These are phyloP conservation scores for Asteroscopus sphinx DNA, from an alignment of 2,888 invertebrate genomes.

Conservation along the genomic window DNA sequence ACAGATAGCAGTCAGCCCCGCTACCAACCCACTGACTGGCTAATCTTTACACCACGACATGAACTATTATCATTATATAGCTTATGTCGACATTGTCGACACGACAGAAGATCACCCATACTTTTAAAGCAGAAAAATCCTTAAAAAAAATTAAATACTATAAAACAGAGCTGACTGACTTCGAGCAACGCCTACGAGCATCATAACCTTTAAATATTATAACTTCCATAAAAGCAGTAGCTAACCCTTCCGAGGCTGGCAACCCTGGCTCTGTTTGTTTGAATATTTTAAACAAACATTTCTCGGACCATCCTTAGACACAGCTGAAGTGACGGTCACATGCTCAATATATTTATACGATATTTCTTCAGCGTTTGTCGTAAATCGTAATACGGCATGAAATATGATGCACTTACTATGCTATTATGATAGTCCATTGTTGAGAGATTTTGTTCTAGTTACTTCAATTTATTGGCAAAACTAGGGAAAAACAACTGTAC, in stretches of 20 bases:
- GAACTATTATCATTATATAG: too few relatives aligned
- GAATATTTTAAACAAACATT: conserved; percentile 51
- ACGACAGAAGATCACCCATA: too few relatives aligned
- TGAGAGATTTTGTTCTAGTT: conserved; percentile 20
- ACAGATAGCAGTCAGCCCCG: too few relatives aligned
- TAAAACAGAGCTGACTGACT: neutral
- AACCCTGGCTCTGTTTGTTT: conserved; percentile 47
- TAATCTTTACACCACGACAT: too few relatives aligned
- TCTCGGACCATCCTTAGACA: conserved; percentile 38
- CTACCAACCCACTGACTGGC: too few relatives aligned
- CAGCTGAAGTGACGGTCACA: conserved; percentile 44
- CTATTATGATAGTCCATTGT: conserved; percentile 28
- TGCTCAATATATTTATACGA: conserved; percentile 46
- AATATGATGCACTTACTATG: conserved; percentile 32
- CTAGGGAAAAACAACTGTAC: too few relatives aligned
- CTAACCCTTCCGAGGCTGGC: conserved; percentile 37
- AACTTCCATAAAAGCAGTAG: conserved; percentile 37
- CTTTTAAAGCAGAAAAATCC: too few relatives aligned
- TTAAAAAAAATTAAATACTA: too few relatives aligned
- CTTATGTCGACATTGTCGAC: too few relatives aligned
- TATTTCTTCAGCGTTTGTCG: conserved; percentile 36
- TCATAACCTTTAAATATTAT: conserved; percentile 46
- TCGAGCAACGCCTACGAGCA: conserved; percentile 14
- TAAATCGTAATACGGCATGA: conserved; percentile 35
- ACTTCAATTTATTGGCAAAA: conserved; percentile 18